Conservation (phyloP, 2,888 invertebrate species). For the Venusia cambrica region DNA sequence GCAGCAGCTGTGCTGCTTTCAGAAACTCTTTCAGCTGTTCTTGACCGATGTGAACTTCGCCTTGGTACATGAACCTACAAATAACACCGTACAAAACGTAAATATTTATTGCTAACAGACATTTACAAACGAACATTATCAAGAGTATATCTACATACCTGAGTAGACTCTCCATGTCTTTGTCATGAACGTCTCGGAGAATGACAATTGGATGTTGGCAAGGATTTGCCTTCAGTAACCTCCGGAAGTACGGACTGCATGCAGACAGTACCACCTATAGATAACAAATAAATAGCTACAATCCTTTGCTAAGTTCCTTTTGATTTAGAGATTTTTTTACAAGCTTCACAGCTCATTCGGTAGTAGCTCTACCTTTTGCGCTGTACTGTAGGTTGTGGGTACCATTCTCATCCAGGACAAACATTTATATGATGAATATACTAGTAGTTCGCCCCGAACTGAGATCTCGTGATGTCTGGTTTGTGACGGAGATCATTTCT, state of each 20-base stretch:
- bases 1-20: slow-evolving; percentile 92
- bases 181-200: slow-evolving; percentile 90
- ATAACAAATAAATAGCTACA: slow-evolving; percentile 1
- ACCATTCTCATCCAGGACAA: too few species aligned
- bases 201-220: slow-evolving; percentile 95
- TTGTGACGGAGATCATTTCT: too few species aligned
- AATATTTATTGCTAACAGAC: neutral
- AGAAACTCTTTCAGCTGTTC: slow-evolving; percentile 92
- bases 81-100: slow-evolving; percentile 1
- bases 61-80: slow-evolving; percentile 93
- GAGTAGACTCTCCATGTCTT: slow-evolving; percentile 92
- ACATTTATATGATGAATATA: too few species aligned
- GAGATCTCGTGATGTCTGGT: too few species aligned
- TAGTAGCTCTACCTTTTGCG: too few species aligned
- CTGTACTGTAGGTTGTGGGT: too few species aligned
- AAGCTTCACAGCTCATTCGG: too few species aligned
- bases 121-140: neutral
- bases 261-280: slow-evolving; percentile 88
- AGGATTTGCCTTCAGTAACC: slow-evolving; percentile 93
- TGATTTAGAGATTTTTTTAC: too few species aligned
- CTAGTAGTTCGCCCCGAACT: too few species aligned
- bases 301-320: too few species aligned
- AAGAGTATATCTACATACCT: slow-evolving; percentile 70
- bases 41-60: slow-evolving; percentile 94
- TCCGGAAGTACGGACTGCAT: slow-evolving; percentile 95